Evolutionary conservation across 2,113 vertebrate genomes (phyloP).

Genomic region (Anthoscopus minutus): DNA sequence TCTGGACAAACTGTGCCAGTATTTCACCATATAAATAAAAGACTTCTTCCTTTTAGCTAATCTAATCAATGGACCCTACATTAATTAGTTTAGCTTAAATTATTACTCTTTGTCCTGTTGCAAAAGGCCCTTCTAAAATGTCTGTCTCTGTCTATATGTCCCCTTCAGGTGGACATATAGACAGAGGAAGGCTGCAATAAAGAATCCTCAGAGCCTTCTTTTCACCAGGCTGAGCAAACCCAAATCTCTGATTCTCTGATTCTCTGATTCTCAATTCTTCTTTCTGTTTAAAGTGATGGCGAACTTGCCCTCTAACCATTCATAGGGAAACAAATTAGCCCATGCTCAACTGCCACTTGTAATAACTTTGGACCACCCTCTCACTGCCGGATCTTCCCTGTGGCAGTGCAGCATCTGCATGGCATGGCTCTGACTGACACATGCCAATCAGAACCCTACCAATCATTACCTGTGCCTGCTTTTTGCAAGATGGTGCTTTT

Average conservation of each 20-base stretch:
- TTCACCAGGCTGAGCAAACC: neutral
- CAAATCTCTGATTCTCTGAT: neutral
- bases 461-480: neutral
- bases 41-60: neutral
- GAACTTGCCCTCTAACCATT: neutral
- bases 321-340: neutral
- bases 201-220: neutral
- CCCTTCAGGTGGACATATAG: too few relatives aligned
- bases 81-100: neutral
- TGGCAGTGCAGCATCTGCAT: accelerated
- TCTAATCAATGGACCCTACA: neutral
- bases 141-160: too few relatives aligned
- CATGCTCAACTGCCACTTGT: neutral
- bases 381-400: neutral
- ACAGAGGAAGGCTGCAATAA: neutral
- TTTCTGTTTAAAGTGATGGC: neutral
- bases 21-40: neutral
- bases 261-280: neutral
- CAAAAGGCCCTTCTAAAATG: neutral
- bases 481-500: neutral
- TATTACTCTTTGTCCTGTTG: neutral
- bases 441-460: too few relatives aligned
- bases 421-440: neutral
- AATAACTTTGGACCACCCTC: too few relatives aligned
- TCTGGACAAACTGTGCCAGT: neutral